phyloP scores from a whole-genome alignment of 1,140 invertebrate species.

The Pissodes strobi region DNA sequence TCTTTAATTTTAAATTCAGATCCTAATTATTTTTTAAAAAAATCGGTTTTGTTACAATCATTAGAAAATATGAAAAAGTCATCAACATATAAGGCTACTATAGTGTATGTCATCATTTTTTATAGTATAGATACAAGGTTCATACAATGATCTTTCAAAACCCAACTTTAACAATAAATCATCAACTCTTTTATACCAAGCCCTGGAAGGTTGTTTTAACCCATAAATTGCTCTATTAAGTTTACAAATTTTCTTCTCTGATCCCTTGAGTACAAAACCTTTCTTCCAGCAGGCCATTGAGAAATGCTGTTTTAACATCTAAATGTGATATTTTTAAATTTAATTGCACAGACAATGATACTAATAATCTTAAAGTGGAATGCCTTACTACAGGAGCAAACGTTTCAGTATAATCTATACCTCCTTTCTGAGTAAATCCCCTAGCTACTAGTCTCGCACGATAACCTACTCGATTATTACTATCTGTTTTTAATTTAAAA shows the following conservation, averaged over 20 bases:
- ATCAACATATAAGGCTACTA: slow-evolving; percentile 52
- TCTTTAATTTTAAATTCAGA: slow-evolving; percentile 45
- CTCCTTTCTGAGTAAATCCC: slow-evolving; percentile 48
- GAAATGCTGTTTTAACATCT: no score
- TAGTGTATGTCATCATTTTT: slow-evolving; percentile 38
- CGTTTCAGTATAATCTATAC: slow-evolving; percentile 32
- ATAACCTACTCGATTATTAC: slow-evolving; percentile 35
- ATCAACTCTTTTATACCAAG: slow-evolving; percentile 46
- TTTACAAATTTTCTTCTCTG: no score
- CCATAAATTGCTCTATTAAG: no score
- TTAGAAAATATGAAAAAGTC: slow-evolving; percentile 45
- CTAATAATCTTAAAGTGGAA: slow-evolving; percentile 41
- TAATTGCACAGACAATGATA: slow-evolving; percentile 43
- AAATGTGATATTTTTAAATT: slow-evolving; percentile 43
- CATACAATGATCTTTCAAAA: slow-evolving; percentile 47
- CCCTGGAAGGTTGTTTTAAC: no score
- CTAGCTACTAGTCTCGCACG: slow-evolving; percentile 53
- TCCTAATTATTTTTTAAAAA: slow-evolving; percentile 32
- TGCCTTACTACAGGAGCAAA: slow-evolving; percentile 42
- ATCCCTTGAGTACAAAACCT: slow-evolving; percentile 50
- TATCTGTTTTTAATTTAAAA: slow-evolving; percentile 47
- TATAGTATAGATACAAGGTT: no score
- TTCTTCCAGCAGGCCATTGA: slow-evolving; percentile 50
- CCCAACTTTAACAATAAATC: slow-evolving; percentile 38
- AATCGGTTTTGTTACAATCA: slow-evolving; percentile 18